These are phyloP conservation scores for Terrapene triunguis DNA, from an alignment of 2,113 vertebrate species.

Conservation along the genomic window DNA sequence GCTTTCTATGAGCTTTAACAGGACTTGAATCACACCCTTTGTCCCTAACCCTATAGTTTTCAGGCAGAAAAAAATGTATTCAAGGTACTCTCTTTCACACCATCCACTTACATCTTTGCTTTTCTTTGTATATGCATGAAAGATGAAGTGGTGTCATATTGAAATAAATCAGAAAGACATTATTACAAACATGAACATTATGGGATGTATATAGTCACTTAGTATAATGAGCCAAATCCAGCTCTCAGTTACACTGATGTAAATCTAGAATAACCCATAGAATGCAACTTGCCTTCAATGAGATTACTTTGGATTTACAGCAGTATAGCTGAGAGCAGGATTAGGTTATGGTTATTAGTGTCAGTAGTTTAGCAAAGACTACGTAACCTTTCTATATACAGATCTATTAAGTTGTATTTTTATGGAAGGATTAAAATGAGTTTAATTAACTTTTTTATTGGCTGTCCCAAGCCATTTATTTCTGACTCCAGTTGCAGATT, in stretches of 20 bases:
- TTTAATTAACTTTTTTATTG: not conserved
- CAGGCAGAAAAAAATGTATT: not conserved
- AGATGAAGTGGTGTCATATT: not conserved
- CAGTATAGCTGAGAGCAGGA: not conserved
- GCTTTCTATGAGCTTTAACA: not conserved
- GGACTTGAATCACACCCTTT: not conserved
- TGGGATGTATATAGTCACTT: not conserved
- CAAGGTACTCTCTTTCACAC: not conserved
- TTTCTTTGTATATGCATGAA: not conserved
- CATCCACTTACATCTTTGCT: not conserved
- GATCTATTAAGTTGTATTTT: not conserved
- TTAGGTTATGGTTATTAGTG: not conserved
- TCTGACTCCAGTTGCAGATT: not conserved
- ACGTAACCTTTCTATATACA: not conserved
- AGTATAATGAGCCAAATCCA: not conserved
- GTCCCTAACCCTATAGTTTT: not conserved
- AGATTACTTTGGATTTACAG: not conserved
- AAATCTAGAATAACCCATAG: not conserved
- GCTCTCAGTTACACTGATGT: not conserved
- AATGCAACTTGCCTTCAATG: not conserved
- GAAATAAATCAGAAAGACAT: not conserved
- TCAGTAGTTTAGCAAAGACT: not conserved
- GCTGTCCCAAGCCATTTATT: not conserved
- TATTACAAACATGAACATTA: not conserved
- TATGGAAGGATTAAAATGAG: not conserved